Conservation (phyloP, 2,888 invertebrate genomes). For the Clistopyga incitator region DNA sequence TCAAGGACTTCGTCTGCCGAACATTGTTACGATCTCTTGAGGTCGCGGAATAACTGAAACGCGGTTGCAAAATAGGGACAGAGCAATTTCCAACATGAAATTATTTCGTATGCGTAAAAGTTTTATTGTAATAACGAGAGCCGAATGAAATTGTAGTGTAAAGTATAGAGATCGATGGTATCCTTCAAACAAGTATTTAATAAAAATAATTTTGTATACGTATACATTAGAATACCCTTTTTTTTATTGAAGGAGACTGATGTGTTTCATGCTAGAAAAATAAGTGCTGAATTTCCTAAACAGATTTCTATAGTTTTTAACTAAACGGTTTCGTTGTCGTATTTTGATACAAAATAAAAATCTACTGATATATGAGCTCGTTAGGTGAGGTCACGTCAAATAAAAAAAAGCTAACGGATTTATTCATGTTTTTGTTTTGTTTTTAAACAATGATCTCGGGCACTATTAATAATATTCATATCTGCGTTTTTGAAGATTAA, state of each 20-base stretch:
- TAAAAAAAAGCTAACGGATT: too few species aligned
- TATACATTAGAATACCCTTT: slow-evolving; percentile 73
- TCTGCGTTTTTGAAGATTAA: too few species aligned
- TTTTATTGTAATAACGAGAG: slow-evolving; percentile 79
- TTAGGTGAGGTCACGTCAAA: too few species aligned
- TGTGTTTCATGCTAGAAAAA: too few species aligned
- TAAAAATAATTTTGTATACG: slow-evolving; percentile 76
- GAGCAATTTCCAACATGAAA: slow-evolving; percentile 60
- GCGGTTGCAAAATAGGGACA: slow-evolving; percentile 55
- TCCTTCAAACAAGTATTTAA: slow-evolving; percentile 73
- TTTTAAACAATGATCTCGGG: too few species aligned
- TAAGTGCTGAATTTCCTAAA: too few species aligned
- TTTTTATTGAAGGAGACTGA: slow-evolving; percentile 56
- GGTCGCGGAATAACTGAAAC: slow-evolving; percentile 7
- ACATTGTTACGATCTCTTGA: slow-evolving; percentile 13
- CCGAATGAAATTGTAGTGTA: slow-evolving; percentile 70
- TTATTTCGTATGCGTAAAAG: slow-evolving; percentile 68
- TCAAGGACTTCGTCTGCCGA: slow-evolving; percentile 9
- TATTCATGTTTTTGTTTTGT: too few species aligned
- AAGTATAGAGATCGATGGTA: slow-evolving; percentile 72
- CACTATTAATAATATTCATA: too few species aligned
- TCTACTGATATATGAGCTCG: too few species aligned
- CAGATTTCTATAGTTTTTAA: too few species aligned
- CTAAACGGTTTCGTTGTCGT: too few species aligned
- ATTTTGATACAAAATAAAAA: too few species aligned